Conservation (phyloP, 2,113 vertebrate genomes). For the Nipponia nippon region DNA sequence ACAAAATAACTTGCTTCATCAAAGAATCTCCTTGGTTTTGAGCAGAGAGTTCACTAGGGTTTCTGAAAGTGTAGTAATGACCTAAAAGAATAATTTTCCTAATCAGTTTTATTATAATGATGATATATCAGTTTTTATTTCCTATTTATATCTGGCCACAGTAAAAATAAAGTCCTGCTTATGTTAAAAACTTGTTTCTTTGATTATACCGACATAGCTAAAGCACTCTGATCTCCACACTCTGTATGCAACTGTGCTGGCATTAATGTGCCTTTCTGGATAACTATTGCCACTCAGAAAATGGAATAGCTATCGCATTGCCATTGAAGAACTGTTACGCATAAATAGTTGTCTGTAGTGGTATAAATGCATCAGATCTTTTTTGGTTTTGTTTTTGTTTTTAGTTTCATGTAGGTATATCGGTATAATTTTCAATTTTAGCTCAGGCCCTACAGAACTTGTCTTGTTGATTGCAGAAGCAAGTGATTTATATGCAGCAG, state of each 20-base stretch:
- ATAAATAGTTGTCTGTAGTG: background rate
- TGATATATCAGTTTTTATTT: background rate
- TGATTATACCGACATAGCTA: background rate
- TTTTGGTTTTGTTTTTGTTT: background rate
- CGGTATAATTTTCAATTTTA: background rate
- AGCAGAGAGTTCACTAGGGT: background rate
- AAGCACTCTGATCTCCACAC: background rate
- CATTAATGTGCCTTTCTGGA: background rate
- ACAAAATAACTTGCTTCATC: background rate
- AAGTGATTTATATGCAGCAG: accelerated
- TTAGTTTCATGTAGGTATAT: background rate
- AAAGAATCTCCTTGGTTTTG: background rate
- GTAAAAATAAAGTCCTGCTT: background rate
- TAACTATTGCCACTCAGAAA: background rate
- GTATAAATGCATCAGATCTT: background rate
- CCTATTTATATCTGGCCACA: background rate
- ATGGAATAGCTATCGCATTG: accelerated
- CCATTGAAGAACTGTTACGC: accelerated
- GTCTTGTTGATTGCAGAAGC: background rate
- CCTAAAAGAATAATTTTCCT: background rate
- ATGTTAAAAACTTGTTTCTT: background rate
- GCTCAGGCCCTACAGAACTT: background rate
- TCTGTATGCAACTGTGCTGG: background rate
- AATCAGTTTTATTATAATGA: background rate
- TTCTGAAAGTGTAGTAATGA: background rate